phyloP scores from a whole-genome alignment of 2,113 vertebrate species.

The Lutjanus erythropterus region DNA sequence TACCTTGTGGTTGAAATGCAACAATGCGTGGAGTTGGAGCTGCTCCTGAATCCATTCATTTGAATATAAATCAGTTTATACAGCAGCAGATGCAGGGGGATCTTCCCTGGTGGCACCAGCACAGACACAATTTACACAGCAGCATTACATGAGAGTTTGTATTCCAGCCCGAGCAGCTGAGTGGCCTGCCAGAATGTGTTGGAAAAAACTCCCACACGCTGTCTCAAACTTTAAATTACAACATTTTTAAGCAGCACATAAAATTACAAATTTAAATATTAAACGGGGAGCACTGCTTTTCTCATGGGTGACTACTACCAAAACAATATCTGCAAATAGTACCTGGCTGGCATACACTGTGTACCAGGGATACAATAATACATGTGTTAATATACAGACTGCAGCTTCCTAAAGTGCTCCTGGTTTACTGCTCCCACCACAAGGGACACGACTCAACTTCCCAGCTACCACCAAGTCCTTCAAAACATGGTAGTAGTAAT shows the following conservation, averaged over 20 bases:
- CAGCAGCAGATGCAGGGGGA: slow-evolving; percentile 2
- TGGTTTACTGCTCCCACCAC: slow-evolving; percentile 32
- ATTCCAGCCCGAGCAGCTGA: background rate
- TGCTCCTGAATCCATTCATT: slow-evolving; percentile 23
- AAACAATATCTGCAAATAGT: background rate
- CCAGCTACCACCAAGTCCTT: background rate
- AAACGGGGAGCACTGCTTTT: background rate
- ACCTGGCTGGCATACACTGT: background rate
- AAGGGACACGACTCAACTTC: background rate
- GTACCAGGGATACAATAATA: background rate
- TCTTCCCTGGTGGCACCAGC: slow-evolving; percentile 6
- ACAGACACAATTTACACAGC: background rate
- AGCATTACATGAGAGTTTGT: slow-evolving; percentile 21
- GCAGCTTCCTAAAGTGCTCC: background rate
- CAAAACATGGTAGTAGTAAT: too few relatives aligned
- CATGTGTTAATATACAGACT: background rate
- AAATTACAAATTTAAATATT: slow-evolving; percentile 1
- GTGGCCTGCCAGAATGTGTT: background rate
- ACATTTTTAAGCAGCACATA: background rate
- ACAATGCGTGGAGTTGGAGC: background rate
- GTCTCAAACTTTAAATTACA: slow-evolving; percentile 18
- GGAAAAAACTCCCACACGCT: slow-evolving; percentile 3
- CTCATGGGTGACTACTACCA: background rate
- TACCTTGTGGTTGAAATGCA: slow-evolving; percentile 18
- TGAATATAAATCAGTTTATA: slow-evolving; percentile 45